Evolutionary conservation across 2,888 invertebrate genomes (phyloP).

Genomic region (Drosophila parthenogenetica): DNA sequence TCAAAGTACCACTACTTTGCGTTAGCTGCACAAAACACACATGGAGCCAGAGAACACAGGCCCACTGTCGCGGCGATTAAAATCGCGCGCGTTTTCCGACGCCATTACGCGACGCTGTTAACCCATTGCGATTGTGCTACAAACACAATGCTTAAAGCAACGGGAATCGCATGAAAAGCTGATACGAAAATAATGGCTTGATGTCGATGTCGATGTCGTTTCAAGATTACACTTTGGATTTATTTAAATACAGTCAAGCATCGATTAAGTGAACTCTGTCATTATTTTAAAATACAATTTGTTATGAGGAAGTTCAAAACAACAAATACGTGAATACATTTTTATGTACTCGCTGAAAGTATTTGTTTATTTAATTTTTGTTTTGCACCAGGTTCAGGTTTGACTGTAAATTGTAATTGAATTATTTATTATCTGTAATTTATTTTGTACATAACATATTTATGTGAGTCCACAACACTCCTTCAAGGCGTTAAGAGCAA

Average conservation of each 20-base stretch:
- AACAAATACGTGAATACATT: no score
- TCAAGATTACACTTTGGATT: neutral
- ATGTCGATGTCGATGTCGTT: conserved; percentile 2
- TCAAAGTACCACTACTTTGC: neutral
- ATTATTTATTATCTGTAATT: conserved; percentile 14
- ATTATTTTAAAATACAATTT: neutral
- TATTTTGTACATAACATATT: conserved; percentile 8
- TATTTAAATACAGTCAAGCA: neutral
- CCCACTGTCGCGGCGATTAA: conserved; percentile 31
- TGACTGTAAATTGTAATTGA: conserved; percentile 10
- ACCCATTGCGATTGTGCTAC: conserved; percentile 23
- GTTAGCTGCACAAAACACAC: conserved; percentile 3
- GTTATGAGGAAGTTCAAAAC: no score
- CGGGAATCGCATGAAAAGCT: neutral
- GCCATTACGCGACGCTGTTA: conserved; percentile 16
- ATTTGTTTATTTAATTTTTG: neutral
- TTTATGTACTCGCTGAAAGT: no score
- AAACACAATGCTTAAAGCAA: conserved; percentile 14
- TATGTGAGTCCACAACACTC: conserved; percentile 8
- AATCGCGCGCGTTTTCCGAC: conserved; percentile 53
- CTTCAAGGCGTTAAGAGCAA: conserved; percentile 37
- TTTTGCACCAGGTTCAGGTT: neutral
- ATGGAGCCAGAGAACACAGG: conserved; percentile 21
- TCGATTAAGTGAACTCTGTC: neutral
- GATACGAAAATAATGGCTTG: neutral